A percentile compares a stretch with the other conserved stretches of the same genome.
Evolutionary conservation across 2,113 vertebrate genomes (phyloP).

Genomic region (Lamprotornis superbus): DNA sequence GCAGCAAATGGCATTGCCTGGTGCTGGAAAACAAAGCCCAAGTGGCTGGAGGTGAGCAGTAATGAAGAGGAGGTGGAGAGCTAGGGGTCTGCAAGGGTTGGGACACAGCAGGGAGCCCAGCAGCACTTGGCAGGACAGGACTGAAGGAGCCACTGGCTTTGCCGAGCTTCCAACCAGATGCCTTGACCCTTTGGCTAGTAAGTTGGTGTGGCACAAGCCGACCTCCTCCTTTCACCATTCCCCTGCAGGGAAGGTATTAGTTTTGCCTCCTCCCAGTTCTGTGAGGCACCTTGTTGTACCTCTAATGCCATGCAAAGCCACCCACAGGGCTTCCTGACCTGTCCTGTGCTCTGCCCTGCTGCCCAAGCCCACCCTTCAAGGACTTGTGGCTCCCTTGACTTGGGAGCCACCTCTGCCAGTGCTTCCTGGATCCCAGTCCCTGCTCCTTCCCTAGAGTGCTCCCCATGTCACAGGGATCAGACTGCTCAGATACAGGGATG

Average conservation of each 20-base stretch:
- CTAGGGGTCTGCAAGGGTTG: not conserved
- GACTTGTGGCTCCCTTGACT: fast-evolving
- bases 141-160: not conserved
- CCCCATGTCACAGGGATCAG: not conserved
- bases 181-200: not conserved
- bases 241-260: not conserved
- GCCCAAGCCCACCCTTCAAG: not conserved
- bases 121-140: not conserved
- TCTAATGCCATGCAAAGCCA: not conserved
- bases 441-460: not conserved
- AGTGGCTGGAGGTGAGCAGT: not conserved
- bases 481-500: not conserved
- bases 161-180: not conserved
- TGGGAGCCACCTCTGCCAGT: not conserved
- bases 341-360: not conserved
- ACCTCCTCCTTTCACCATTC: not conserved
- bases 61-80: not conserved
- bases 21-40: not conserved
- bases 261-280: not conserved
- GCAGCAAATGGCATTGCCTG: not conserved
- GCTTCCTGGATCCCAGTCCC: not conserved
- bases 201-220: fast-evolving
- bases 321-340: not conserved
- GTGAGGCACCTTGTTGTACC: not conserved
- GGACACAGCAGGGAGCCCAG: not conserved